These are phyloP conservation scores for Mactromeris polynyma DNA, from an alignment of 2,888 invertebrate genomes.

Conservation along the genomic window DNA sequence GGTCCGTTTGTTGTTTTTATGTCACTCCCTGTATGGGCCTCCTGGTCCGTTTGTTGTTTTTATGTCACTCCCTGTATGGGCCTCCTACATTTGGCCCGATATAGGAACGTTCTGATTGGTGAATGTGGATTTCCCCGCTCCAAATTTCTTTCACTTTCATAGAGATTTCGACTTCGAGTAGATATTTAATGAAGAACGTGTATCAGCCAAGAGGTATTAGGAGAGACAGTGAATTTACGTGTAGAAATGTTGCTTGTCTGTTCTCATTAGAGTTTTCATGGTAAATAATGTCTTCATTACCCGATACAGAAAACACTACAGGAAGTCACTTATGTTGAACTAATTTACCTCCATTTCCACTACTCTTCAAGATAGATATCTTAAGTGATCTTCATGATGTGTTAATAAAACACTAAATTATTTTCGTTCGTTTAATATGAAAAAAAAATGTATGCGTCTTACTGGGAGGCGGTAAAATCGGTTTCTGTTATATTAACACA, in stretches of 20 bases:
- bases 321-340: neutral
- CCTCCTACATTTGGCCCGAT: too few relatives aligned
- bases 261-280: neutral
- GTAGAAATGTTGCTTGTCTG: neutral
- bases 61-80: too few relatives aligned
- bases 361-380: slow-evolving; percentile 1
- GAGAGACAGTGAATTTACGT: neutral
- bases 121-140: too few relatives aligned
- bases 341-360: neutral
- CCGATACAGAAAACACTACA: neutral
- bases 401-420: neutral
- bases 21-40: too few relatives aligned
- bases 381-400: slow-evolving; percentile 3
- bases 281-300: neutral
- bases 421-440: neutral
- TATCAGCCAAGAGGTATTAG: too few relatives aligned
- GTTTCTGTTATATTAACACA: neutral
- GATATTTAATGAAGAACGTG: too few relatives aligned
- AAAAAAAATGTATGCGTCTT: neutral
- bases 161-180: too few relatives aligned
- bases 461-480: neutral
- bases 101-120: too few relatives aligned
- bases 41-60: too few relatives aligned
- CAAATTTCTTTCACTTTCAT: too few relatives aligned
- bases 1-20: too few relatives aligned